Percentiles rank a stretch among this genome's conserved stretches.
These are phyloP conservation scores for Trogon surrucura DNA, from an alignment of 2,113 vertebrate genomes.

Conservation along the genomic window DNA sequence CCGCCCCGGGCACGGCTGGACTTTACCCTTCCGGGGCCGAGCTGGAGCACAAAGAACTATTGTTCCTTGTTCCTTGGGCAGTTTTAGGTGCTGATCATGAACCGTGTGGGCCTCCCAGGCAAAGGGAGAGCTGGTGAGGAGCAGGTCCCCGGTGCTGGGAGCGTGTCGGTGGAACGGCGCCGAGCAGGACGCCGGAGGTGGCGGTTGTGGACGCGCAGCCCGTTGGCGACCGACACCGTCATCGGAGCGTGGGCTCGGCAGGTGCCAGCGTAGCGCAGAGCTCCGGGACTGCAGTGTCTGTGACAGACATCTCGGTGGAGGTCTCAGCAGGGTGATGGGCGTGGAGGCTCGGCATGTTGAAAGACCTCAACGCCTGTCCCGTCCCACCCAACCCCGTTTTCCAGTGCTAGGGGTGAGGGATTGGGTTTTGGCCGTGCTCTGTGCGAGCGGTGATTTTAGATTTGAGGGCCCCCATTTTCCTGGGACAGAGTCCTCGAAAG, in stretches of 20 bases:
- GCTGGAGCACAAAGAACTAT: neutral
- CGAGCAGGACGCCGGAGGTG: fast-evolving
- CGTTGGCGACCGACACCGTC: too few species aligned
- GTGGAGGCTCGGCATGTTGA: fast-evolving
- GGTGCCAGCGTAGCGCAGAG: fast-evolving
- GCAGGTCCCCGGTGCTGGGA: neutral
- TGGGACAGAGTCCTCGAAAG: neutral
- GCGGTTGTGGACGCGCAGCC: too few species aligned
- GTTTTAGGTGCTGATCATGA: fast-evolving
- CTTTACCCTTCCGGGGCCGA: neutral
- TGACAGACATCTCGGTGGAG: neutral
- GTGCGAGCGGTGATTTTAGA: neutral
- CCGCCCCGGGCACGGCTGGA: neutral
- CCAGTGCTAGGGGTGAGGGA: too few species aligned
- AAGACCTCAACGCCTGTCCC: neutral
- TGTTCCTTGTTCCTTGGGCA: neutral
- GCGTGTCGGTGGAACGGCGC: fast-evolving
- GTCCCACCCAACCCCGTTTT: neutral
- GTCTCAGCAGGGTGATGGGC: neutral
- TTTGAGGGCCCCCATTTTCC: neutral
- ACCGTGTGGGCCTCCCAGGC: neutral
- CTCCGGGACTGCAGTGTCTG: neutral
- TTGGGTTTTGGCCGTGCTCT: neutral
- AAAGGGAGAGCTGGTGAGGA: neutral
- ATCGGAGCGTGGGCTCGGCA: neutral